A percentile compares a stretch with the other conserved stretches of the same genome.
These are phyloP conservation scores for Phyllotreta cruciferae DNA, from an alignment of 2,888 invertebrate genomes.

Conservation along the genomic window DNA sequence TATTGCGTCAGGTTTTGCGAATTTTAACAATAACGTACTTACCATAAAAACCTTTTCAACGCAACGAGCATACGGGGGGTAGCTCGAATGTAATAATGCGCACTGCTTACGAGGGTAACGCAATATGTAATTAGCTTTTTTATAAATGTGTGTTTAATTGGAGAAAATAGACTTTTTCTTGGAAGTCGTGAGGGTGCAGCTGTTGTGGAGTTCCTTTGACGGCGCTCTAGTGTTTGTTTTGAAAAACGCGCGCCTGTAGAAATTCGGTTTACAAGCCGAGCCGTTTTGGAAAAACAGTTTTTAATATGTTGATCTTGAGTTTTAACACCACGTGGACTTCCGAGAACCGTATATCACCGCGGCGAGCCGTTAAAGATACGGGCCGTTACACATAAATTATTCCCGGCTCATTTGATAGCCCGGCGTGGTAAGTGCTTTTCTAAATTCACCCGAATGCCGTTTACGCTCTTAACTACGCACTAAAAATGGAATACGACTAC, in stretches of 20 bases:
- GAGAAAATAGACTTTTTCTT: too few species aligned
- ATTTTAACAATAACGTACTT: conserved; percentile 8
- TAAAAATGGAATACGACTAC: conserved; percentile 46
- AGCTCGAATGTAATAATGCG: not conserved
- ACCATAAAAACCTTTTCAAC: not conserved
- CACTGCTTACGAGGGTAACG: too few species aligned
- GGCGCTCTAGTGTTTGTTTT: conserved; percentile 51
- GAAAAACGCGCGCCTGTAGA: conserved; percentile 56
- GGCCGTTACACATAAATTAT: conserved; percentile 58
- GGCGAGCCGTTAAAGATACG: conserved; percentile 56
- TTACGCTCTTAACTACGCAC: conserved; percentile 44
- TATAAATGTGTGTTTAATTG: too few species aligned
- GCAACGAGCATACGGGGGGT: not conserved
- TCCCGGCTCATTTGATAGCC: conserved; percentile 54
- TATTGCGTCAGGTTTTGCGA: conserved; percentile 43
- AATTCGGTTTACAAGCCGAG: conserved; percentile 54
- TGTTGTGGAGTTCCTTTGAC: conserved; percentile 45
- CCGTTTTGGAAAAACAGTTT: conserved; percentile 51
- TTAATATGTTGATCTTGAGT: conserved; percentile 54
- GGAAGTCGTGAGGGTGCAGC: conserved; percentile 40
- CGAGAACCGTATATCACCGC: conserved; percentile 56
- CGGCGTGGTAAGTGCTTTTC: conserved; percentile 55
- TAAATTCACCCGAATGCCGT: conserved; percentile 55
- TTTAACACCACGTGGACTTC: conserved; percentile 58
- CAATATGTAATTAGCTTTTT: too few species aligned